Evolutionary conservation across 2,888 invertebrate species (phyloP).

Genomic region (Xestoiulus laeticollis): DNA sequence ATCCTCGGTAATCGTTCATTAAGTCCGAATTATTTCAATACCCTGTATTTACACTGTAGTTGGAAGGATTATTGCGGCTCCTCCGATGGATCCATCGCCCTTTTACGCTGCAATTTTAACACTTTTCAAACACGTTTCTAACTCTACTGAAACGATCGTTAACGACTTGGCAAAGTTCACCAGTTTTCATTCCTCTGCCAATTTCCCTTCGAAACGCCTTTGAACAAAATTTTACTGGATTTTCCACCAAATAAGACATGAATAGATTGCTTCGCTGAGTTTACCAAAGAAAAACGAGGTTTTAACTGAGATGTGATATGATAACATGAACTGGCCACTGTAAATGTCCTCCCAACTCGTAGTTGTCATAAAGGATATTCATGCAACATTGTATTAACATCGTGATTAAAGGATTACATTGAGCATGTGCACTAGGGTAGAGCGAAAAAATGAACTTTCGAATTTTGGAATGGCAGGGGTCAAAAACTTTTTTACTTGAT

Average conservation of each 20-base stretch:
- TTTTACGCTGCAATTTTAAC: slow-evolving; percentile 35
- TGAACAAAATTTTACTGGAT: neutral
- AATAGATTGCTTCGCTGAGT: neutral
- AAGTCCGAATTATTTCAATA: slow-evolving; percentile 41
- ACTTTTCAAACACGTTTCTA: slow-evolving; percentile 20
- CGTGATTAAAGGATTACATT: too few species aligned
- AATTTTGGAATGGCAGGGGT: too few species aligned
- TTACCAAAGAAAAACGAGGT: too few species aligned
- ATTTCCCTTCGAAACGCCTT: neutral
- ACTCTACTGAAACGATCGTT: slow-evolving; percentile 1
- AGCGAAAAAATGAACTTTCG: too few species aligned
- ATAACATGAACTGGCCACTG: too few species aligned
- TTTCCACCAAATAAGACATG: too few species aligned
- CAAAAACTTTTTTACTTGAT: too few species aligned
- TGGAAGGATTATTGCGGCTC: slow-evolving; percentile 38
- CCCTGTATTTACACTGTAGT: slow-evolving; percentile 30
- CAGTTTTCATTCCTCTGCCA: slow-evolving; percentile 8
- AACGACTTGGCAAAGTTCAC: slow-evolving; percentile 40
- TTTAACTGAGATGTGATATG: too few species aligned
- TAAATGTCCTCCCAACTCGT: too few species aligned
- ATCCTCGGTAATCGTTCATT: slow-evolving; percentile 39
- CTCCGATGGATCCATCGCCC: neutral
- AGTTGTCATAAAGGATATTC: too few species aligned
- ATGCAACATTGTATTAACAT: too few species aligned
- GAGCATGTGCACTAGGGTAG: too few species aligned